These are phyloP conservation scores for Pantherophis vulpinus DNA, from an alignment of 2,797 vertebrate genomes.

Conservation along the genomic window DNA sequence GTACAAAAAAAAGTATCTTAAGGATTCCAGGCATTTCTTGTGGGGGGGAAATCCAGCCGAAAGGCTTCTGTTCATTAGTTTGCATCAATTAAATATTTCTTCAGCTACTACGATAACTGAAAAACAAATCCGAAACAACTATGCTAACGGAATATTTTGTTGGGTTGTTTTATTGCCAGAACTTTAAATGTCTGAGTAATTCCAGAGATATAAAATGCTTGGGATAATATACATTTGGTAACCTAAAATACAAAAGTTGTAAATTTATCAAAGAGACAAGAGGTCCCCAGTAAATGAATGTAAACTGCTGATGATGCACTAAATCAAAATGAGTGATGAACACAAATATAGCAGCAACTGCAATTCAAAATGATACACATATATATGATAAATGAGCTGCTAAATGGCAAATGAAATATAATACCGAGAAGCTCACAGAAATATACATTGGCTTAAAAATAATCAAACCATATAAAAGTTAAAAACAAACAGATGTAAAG, in stretches of 20 bases:
- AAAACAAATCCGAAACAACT: not conserved
- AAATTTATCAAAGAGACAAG: conserved; percentile 69
- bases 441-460: conserved; percentile 53
- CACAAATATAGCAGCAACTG: conserved; percentile 64
- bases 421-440: conserved; percentile 64
- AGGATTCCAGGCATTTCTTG: not conserved
- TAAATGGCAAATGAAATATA: conserved; percentile 67
- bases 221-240: conserved; percentile 58
- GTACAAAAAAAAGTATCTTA: not conserved
- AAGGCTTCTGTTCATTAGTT: not conserved
- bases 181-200: conserved; percentile 41
- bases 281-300: conserved; percentile 69
- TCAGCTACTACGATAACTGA: not conserved
- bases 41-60: not conserved
- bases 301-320: conserved; percentile 77
- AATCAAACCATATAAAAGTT: conserved; percentile 55
- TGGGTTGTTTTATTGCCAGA: conserved; percentile 41
- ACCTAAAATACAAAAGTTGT: conserved; percentile 62
- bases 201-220: conserved; percentile 61
- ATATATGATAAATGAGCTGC: conserved; percentile 73
- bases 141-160: conserved; percentile 8
- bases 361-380: conserved; percentile 72
- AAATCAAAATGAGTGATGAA: conserved; percentile 78
- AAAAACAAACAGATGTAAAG: conserved; percentile 31
- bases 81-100: not conserved